Evolutionary conservation across 2,888 invertebrate genomes (phyloP).

Genomic region (Caenorhabditis sulstoni): DNA sequence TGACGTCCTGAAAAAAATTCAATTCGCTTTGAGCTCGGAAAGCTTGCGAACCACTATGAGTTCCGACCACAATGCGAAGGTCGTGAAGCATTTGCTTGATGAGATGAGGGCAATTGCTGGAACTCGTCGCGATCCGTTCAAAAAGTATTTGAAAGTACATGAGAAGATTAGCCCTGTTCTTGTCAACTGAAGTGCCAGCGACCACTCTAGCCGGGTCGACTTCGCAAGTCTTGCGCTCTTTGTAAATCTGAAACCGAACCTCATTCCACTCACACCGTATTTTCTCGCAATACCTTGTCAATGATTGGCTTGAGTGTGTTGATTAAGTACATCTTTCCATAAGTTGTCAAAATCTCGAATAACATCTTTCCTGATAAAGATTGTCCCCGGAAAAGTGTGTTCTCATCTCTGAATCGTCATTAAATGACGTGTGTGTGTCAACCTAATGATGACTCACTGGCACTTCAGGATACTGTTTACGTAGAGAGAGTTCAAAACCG

Average conservation of each 20-base stretch:
- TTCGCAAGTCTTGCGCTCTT: conserved; percentile 78
- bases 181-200: conserved; percentile 40
- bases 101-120: conserved; percentile 73
- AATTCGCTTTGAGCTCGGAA: neutral
- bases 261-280: neutral
- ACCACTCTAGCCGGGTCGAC: conserved; percentile 77
- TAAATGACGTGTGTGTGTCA: neutral
- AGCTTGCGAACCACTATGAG: conserved; percentile 47
- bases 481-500: conserved; percentile 75
- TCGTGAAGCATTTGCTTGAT: conserved; percentile 76
- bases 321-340: conserved; percentile 77
- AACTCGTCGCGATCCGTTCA: conserved; percentile 73
- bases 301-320: conserved; percentile 77
- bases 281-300: conserved; percentile 69
- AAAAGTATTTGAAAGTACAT: conserved; percentile 77
- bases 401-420: conserved; percentile 73
- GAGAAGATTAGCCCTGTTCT: conserved; percentile 67
- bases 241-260: conserved; percentile 72
- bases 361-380: conserved; percentile 78
- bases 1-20: conserved; percentile 52
- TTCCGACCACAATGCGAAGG: conserved; percentile 74
- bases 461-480: conserved; percentile 74
- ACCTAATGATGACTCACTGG: conserved; percentile 70
- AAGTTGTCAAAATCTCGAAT: conserved; percentile 78
- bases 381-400: conserved; percentile 79